Evolutionary conservation across 2,797 vertebrate species (phyloP).

Genomic region (Antrozous pallidus): DNA sequence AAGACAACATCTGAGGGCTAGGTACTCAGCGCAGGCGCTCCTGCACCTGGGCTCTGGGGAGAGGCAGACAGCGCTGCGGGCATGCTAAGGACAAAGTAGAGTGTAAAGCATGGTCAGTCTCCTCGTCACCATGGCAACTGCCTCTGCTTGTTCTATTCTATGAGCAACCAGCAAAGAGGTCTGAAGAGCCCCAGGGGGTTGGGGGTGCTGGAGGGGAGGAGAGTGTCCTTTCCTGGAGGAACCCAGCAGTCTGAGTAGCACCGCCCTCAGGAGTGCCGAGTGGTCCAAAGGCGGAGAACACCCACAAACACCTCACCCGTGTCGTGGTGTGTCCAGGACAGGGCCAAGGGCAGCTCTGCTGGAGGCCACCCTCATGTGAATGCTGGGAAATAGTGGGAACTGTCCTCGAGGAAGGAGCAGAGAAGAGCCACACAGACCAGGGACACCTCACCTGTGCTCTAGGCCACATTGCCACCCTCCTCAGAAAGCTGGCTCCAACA

Average conservation of each 20-base stretch:
- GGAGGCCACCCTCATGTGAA: fast-evolving
- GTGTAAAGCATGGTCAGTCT: fast-evolving
- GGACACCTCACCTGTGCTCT: too few relatives aligned
- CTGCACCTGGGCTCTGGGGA: neutral
- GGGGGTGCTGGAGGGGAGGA: neutral
- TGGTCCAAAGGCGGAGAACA: too few relatives aligned
- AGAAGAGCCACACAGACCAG: too few relatives aligned
- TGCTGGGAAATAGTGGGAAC: fast-evolving
- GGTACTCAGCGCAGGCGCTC: fast-evolving
- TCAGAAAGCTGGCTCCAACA: neutral
- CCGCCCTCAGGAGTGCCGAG: neutral
- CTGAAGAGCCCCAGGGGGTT: neutral
- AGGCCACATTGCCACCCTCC: neutral
- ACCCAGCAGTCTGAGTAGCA: neutral
- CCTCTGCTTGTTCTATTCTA: fast-evolving
- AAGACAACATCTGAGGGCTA: neutral
- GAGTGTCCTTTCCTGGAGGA: neutral
- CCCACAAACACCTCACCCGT: fast-evolving
- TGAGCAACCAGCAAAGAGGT: neutral
- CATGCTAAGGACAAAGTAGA: fast-evolving
- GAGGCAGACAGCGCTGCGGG: neutral
- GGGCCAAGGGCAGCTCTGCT: neutral
- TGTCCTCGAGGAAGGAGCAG: fast-evolving
- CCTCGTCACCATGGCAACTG: fast-evolving
- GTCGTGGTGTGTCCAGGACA: neutral